Evolutionary conservation across 1,140 invertebrate species (phyloP).

Genomic region (Antheraea pernyi): DNA sequence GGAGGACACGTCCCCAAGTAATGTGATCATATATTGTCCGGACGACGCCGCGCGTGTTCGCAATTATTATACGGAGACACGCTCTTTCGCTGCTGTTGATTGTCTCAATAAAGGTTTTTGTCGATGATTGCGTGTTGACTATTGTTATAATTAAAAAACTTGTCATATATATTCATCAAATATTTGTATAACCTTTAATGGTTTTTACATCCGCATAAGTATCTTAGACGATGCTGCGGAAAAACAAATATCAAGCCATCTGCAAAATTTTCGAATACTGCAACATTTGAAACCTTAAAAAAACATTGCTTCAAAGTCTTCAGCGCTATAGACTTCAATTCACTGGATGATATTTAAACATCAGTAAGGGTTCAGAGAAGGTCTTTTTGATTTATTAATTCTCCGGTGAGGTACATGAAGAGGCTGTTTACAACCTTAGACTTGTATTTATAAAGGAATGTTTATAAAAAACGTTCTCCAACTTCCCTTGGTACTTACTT

Average conservation of each 20-base stretch:
- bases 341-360: neutral
- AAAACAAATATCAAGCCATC: no score
- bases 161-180: neutral
- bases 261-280: no score
- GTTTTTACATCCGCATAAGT: no score
- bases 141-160: neutral
- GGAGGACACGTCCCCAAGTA: slow-evolving; percentile 70
- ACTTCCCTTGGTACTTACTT: neutral
- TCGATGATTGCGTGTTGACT: neutral
- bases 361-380: neutral
- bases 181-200: no score
- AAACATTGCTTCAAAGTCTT: neutral
- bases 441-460: neutral
- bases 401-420: neutral
- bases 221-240: no score
- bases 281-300: neutral
- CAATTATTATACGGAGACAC: slow-evolving; percentile 54
- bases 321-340: neutral
- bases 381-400: neutral
- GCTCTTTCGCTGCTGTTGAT: slow-evolving; percentile 8
- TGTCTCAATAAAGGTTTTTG: slow-evolving; percentile 7
- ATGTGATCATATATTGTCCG: slow-evolving; percentile 74
- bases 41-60: slow-evolving; percentile 56
- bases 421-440: neutral
- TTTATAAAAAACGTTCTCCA: neutral